Evolutionary conservation across 2,888 invertebrate genomes (phyloP), one percentile per base, ranked within the genome.

Genomic region (Petrolisthes manimaculis): DNA sequence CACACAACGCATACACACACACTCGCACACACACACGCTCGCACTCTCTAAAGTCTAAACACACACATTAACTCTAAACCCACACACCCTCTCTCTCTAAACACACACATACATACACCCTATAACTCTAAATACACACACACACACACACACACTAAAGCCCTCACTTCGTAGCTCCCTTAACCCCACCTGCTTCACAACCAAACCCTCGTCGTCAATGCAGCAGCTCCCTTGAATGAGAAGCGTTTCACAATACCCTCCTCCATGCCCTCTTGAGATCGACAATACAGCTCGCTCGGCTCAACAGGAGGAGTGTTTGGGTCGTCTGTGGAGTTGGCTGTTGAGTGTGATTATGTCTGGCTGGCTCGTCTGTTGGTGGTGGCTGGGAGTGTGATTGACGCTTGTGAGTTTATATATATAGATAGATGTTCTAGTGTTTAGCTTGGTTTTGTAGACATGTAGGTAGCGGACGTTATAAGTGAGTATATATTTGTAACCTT

Each of bases 211-310:
- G 37, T 37, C 37, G 37, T 37, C 37, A 37, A 37, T 37, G 37
- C 37, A 37, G 37, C 37, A 37, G 37, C 37, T 37, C 37, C 37
- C 37, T 37, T 37, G 37, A 37, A 37, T 4, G 55, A 18, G 51
- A 56, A 37, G 56, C 77, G 77, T 37, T 37, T 53, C 79, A 85
- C 79, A 85, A 85, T 79, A 69, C 79, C 53, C 12, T 69, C 67
- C 79, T 78, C 67, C 69, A 85, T 71, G 85, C 69, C 54, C 85
- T 79, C 85, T 85, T 85, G 51, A 18, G 69, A 69, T 53, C 79
- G 85, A 85, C 85, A 85, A 85, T 85, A 61, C 56, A n/a, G 69
- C 67, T 78, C 67, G n/a, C 78, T 77, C 77, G 67, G 51, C 78
- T 79, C 78, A 84, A 85, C 78, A 79, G 67, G 67, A 12, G 71